A percentile compares a stretch with the other conserved stretches of the same genome.
phyloP scores from a whole-genome alignment of 2,888 invertebrate species.

The Graphium colonna region DNA sequence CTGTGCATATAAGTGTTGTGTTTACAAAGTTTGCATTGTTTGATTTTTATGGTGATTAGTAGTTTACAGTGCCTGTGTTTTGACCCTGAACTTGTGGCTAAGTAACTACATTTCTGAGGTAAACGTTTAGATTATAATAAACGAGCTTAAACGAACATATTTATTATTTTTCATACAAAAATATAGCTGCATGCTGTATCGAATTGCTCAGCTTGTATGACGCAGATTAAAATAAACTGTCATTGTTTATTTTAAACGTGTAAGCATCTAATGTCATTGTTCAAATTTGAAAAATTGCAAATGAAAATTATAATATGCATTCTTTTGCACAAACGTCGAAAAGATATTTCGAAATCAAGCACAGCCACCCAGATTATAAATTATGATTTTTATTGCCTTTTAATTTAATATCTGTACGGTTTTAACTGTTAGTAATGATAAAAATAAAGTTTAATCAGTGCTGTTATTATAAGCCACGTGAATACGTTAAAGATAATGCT shows the following conservation, averaged over 20 bases:
- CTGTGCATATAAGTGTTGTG: constrained; percentile 45
- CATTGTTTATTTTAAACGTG: neutral
- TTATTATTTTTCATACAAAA: neutral
- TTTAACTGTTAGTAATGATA: neutral
- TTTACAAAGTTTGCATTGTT: constrained; percentile 61
- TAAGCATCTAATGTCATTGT: no score
- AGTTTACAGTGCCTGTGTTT: constrained; percentile 38
- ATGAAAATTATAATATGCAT: no score
- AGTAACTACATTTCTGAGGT: constrained; percentile 45
- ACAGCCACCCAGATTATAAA: no score
- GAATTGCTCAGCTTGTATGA: constrained; percentile 4
- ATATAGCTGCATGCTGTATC: constrained; percentile 5
- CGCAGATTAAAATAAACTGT: neutral
- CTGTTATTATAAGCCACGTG: neutral
- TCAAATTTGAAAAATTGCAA: no score
- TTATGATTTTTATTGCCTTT: no score
- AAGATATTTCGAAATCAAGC: no score
- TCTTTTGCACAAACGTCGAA: no score
- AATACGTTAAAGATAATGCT: neutral
- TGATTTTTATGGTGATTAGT: constrained; percentile 46
- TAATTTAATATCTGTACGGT: no score
- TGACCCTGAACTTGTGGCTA: constrained; percentile 63
- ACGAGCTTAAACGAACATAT: neutral
- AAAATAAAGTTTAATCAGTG: neutral
- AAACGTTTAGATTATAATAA: constrained; percentile 28